phyloP scores from a whole-genome alignment of 1,140 invertebrate genomes.

The Calycopis cecrops region DNA sequence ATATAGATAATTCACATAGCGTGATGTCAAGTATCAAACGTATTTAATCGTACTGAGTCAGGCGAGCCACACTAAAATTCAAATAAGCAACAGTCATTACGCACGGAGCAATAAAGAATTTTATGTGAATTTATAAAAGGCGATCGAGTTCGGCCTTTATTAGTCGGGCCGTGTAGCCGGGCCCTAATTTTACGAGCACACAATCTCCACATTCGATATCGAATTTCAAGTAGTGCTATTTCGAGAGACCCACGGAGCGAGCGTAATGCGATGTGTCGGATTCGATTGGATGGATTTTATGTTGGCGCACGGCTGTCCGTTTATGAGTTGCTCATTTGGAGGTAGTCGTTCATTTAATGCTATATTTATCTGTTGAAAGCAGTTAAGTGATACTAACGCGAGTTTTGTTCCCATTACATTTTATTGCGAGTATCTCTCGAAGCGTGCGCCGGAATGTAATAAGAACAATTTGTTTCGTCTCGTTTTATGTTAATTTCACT shows the following conservation, averaged over 20 bases:
- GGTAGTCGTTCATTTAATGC: slow-evolving; percentile 15
- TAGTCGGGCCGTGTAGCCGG: slow-evolving; percentile 37
- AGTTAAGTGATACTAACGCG: slow-evolving; percentile 2
- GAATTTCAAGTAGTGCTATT: slow-evolving; percentile 66
- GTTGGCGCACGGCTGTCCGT: slow-evolving; percentile 42
- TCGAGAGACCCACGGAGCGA: slow-evolving; percentile 46
- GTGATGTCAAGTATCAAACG: neutral
- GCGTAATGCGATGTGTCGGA: slow-evolving; percentile 63
- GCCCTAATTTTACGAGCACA: slow-evolving; percentile 64
- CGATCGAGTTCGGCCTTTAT: slow-evolving; percentile 24
- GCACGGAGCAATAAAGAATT: slow-evolving; percentile 10
- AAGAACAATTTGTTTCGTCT: no score
- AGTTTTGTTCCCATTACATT: slow-evolving; percentile 1
- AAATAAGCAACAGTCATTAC: slow-evolving; percentile 7
- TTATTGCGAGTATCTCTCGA: neutral
- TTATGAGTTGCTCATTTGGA: slow-evolving; percentile 41
- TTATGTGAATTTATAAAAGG: slow-evolving; percentile 1
- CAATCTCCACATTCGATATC: slow-evolving; percentile 55
- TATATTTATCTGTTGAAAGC: neutral
- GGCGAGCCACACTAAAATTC: slow-evolving; percentile 7
- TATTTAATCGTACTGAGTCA: slow-evolving; percentile 1
- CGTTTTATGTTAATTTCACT: no score
- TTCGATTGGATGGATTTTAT: slow-evolving; percentile 67
- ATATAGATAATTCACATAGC: neutral
- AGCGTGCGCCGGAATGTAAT: no score